These are phyloP conservation scores for Ctenoplectra terminalis DNA, from an alignment of 1,140 invertebrate genomes.

Conservation along the genomic window DNA sequence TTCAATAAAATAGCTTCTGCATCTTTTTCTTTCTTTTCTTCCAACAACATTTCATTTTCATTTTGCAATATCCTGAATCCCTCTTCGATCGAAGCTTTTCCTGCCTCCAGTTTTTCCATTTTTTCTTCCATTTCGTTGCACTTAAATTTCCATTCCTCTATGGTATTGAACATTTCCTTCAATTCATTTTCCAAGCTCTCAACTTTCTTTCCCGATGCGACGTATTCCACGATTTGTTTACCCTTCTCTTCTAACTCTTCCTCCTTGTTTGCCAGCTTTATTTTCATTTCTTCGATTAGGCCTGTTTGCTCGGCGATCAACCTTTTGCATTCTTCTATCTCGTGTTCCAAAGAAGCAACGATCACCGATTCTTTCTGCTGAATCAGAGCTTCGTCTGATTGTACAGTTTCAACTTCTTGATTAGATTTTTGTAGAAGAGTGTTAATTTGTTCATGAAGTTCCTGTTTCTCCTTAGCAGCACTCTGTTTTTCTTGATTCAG, in stretches of 20 bases:
- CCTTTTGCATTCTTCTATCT: constrained; percentile 81
- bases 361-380: constrained; percentile 31
- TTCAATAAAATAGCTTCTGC: constrained; percentile 66
- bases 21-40: constrained; percentile 67
- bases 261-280: constrained; percentile 70
- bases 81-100: constrained; percentile 69
- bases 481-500: constrained; percentile 75
- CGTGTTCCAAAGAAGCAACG: constrained; percentile 77
- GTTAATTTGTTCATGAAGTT: constrained; percentile 47
- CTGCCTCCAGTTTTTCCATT: constrained; percentile 64
- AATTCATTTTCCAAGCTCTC: constrained; percentile 71
- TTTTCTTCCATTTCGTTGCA: constrained; percentile 75
- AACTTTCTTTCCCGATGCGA: constrained; percentile 54
- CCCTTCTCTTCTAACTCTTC: constrained; percentile 69
- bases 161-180: constrained; percentile 65
- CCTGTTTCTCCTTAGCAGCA: constrained; percentile 17
- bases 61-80: constrained; percentile 55
- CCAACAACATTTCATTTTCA: constrained; percentile 57
- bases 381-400: constrained; percentile 15
- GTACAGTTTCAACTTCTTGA: constrained; percentile 31
- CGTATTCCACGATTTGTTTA: constrained; percentile 52
- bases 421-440: constrained; percentile 33
- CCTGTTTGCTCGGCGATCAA: constrained; percentile 81
- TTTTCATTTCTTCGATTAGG: constrained; percentile 76
- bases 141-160: constrained; percentile 80